Percentiles rank a stretch among this genome's conserved stretches.
These are phyloP conservation scores for Corythoichthys haematopterus DNA, from an alignment of 2,113 vertebrate genomes.

Conservation along the genomic window DNA sequence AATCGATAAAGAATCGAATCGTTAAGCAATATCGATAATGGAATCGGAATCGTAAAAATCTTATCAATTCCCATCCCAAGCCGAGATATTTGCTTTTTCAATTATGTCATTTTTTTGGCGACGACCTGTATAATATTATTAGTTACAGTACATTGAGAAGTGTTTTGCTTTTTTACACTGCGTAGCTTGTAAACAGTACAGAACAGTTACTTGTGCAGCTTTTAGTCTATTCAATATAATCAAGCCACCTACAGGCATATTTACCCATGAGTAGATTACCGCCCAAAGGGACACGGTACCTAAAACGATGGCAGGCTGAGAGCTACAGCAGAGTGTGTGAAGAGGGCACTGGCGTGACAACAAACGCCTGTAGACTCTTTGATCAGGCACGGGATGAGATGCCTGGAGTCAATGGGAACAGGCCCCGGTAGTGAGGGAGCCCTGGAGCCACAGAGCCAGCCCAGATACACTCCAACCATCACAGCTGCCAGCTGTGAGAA, in stretches of 20 bases:
- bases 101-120: too few species aligned
- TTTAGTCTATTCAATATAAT: conserved; percentile 34
- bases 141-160: not conserved
- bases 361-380: conserved; percentile 62
- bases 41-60: too few species aligned
- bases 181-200: too few species aligned
- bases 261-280: conserved; percentile 30
- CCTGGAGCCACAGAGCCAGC: conserved; percentile 47
- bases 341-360: conserved; percentile 48
- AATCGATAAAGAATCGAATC: too few species aligned
- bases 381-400: conserved; percentile 52
- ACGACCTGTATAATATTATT: too few species aligned
- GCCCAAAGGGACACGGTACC: conserved; percentile 33
- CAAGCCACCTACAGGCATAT: conserved; percentile 35
- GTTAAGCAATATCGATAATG: too few species aligned
- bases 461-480: conserved; percentile 41
- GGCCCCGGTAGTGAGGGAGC: conserved; percentile 41
- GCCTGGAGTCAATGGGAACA: conserved; percentile 48
- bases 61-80: too few species aligned
- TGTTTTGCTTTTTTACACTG: not conserved
- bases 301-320: conserved; percentile 29
- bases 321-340: conserved; percentile 13
- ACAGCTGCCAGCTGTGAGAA: conserved; percentile 34
- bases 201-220: not conserved
- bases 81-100: too few species aligned